Conservation (phyloP, 1,140 invertebrate genomes). For the Drosophila bipectinata region DNA sequence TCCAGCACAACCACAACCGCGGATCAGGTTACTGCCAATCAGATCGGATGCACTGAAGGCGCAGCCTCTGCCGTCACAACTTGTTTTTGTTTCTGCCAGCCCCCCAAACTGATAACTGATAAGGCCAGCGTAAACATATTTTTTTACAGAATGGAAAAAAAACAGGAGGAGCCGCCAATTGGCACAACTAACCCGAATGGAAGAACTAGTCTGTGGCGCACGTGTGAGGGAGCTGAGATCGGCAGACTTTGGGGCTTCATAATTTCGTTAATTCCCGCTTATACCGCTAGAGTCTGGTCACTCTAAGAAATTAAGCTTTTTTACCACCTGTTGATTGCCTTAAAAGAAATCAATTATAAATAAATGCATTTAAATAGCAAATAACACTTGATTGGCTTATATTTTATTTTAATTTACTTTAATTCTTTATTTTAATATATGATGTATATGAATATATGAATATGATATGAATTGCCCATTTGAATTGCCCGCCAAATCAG, state of each 20-base stretch:
- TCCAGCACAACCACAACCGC: conserved; percentile 34
- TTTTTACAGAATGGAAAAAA: conserved; percentile 16
- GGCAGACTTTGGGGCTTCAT: neutral
- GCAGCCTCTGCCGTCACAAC: conserved; percentile 59
- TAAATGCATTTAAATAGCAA: no score
- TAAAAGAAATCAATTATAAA: no score
- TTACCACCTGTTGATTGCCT: neutral
- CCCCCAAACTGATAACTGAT: conserved; percentile 43
- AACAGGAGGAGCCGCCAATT: conserved; percentile 6
- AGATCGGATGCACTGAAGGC: conserved; percentile 31
- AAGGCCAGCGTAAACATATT: conserved; percentile 67
- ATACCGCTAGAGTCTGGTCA: neutral
- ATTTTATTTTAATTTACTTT: no score
- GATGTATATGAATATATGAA: no score
- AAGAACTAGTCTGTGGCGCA: conserved; percentile 41
- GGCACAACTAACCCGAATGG: conserved; percentile 52
- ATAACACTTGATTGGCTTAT: no score
- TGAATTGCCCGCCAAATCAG: no score
- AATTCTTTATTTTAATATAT: no score
- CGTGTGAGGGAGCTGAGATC: conserved; percentile 42
- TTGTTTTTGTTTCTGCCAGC: conserved; percentile 34
- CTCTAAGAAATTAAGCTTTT: neutral
- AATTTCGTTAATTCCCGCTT: neutral
- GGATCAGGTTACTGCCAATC: conserved; percentile 58
- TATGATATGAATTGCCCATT: no score